These are phyloP conservation scores for Eudemis profundana DNA, from an alignment of 2,888 invertebrate genomes.

Conservation along the genomic window DNA sequence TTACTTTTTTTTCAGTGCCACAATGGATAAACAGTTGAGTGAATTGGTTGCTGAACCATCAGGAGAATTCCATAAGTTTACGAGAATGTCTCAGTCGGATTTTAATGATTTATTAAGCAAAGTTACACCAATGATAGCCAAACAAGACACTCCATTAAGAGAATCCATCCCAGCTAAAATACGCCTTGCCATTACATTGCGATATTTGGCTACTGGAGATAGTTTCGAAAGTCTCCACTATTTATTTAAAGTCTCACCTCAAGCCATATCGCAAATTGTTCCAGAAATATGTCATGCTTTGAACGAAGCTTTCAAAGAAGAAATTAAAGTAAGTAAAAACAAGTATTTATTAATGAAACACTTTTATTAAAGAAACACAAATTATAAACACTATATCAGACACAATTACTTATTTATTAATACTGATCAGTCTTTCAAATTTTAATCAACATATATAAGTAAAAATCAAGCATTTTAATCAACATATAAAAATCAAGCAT, in stretches of 20 bases:
- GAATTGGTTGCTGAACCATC: conserved; percentile 47
- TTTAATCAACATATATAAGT: conserved; percentile 24
- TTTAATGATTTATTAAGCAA: conserved; percentile 44
- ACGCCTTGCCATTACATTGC: conserved; percentile 24
- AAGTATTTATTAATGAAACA: not conserved
- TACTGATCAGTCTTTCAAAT: conserved; percentile 8
- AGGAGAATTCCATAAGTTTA: conserved; percentile 48
- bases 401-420: conserved; percentile 12
- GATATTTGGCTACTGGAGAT: conserved; percentile 32
- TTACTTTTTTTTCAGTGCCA: conserved; percentile 34
- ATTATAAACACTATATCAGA: conserved; percentile 12
- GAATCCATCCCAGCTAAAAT: conserved; percentile 16
- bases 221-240: conserved; percentile 43
- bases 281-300: conserved; percentile 44
- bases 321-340: conserved; percentile 12
- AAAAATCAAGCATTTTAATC: conserved; percentile 15
- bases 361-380: conserved; percentile 9
- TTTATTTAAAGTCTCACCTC: conserved; percentile 45
- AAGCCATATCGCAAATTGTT: conserved; percentile 43
- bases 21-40: conserved; percentile 45
- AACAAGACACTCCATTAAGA: conserved; percentile 32
- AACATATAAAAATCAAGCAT: no score
- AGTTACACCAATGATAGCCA: conserved; percentile 38
- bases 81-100: conserved; percentile 46
- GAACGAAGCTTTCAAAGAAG: conserved; percentile 28